Conservation (phyloP, 2,888 invertebrate genomes). For the Chirona hameri region DNA sequence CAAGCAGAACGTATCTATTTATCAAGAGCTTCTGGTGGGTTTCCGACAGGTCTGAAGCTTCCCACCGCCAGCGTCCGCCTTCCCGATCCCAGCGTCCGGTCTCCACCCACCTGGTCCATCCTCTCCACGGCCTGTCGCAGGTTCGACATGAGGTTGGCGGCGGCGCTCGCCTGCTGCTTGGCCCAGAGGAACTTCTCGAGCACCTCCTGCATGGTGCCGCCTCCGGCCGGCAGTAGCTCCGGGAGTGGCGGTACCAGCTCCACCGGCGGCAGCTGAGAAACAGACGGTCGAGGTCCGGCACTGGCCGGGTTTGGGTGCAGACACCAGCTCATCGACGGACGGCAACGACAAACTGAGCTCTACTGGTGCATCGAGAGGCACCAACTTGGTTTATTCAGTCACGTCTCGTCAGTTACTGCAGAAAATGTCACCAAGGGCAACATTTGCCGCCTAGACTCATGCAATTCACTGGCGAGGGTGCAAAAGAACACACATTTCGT, state of each 20-base stretch:
- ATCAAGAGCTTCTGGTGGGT: neutral
- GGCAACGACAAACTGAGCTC: no score
- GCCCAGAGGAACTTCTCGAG: slow-evolving; percentile 12
- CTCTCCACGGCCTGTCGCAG: neutral
- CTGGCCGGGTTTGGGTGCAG: no score
- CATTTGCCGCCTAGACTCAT: no score
- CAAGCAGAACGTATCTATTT: neutral
- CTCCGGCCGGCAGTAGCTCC: neutral
- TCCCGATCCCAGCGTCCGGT: neutral
- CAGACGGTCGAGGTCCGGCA: no score
- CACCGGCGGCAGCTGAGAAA: neutral
- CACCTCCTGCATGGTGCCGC: neutral
- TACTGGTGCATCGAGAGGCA: no score
- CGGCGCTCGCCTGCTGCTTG: slow-evolving; percentile 23
- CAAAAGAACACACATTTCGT: no score
- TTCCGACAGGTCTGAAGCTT: neutral
- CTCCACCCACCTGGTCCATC: slow-evolving; percentile 2
- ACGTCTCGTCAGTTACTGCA: no score
- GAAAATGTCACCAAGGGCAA: no score
- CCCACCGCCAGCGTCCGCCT: neutral
- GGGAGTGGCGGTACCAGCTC: neutral
- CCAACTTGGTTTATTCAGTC: no score
- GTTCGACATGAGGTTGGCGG: slow-evolving; percentile 11
- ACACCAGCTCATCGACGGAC: no score
- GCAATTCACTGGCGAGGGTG: no score